These are phyloP conservation scores for Porites lobata DNA, from an alignment of 92 coral and sea anemone genomes.

Conservation along the genomic window DNA sequence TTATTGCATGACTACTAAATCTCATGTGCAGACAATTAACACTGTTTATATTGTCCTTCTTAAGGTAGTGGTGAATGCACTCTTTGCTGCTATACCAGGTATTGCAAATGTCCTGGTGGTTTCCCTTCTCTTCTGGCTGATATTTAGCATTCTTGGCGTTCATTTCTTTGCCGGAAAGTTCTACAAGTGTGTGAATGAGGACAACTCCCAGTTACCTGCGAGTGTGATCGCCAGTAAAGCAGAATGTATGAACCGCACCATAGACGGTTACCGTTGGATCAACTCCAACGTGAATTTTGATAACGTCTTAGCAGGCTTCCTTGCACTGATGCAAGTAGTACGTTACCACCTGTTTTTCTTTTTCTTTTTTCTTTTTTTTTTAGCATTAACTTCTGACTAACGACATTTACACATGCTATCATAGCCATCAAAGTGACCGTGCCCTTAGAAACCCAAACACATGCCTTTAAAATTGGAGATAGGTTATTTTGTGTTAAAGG, in stretches of 20 bases:
- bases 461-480: not conserved
- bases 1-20: no score
- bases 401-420: not conserved
- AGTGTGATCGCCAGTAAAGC: conserved; percentile 57
- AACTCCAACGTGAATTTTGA: conserved; percentile 93
- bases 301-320: conserved; percentile 84
- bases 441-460: not conserved
- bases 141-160: conserved; percentile 82
- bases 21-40: no score
- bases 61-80: conserved; percentile 81
- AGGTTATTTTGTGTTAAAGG: not conserved
- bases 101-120: conserved; percentile 76
- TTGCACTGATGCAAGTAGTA: conserved; percentile 93
- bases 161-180: conserved; percentile 84
- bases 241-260: conserved; percentile 50
- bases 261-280: conserved; percentile 77
- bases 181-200: conserved; percentile 69
- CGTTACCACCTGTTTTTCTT: conserved; percentile 12
- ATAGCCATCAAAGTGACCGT: not conserved
- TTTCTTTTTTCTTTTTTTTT: no score
- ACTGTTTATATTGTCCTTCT: not conserved
- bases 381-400: not conserved
- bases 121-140: conserved; percentile 77
- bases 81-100: conserved; percentile 85
- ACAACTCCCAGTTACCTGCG: conserved; percentile 42